Conservation (phyloP, 2,888 invertebrate genomes). For the Chrysodeixis includens region DNA sequence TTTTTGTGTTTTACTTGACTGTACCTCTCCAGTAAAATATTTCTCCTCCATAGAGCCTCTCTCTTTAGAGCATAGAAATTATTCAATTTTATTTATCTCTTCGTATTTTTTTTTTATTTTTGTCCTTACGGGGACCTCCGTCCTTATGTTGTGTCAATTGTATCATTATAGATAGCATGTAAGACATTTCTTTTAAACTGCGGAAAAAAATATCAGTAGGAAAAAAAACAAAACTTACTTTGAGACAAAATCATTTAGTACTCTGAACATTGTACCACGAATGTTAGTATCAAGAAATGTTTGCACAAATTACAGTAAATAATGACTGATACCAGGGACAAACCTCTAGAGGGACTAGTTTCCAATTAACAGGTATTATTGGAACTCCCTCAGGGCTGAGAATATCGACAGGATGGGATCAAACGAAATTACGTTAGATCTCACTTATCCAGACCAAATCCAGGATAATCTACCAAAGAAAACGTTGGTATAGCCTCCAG, state of each 20-base stretch:
- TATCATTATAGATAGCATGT: too few species aligned
- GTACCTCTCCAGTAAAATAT: neutral
- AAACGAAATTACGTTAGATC: slow-evolving; percentile 72
- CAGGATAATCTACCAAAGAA: slow-evolving; percentile 65
- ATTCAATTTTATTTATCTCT: too few species aligned
- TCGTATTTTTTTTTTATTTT: too few species aligned
- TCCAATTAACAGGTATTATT: slow-evolving; percentile 77
- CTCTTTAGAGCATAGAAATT: too few species aligned
- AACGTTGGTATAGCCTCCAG: slow-evolving; percentile 47
- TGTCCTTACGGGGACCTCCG: too few species aligned
- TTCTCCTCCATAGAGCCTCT: too few species aligned
- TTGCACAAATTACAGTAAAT: slow-evolving; percentile 37
- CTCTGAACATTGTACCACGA: slow-evolving; percentile 10
- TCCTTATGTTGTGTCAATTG: too few species aligned
- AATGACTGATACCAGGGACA: slow-evolving; percentile 50
- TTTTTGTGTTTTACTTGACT: slow-evolving; percentile 5
- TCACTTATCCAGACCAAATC: slow-evolving; percentile 64
- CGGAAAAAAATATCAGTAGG: too few species aligned
- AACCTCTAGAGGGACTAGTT: slow-evolving; percentile 64
- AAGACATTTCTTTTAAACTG: too few species aligned
- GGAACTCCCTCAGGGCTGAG: slow-evolving; percentile 59
- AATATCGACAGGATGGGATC: slow-evolving; percentile 71
- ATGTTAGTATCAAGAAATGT: slow-evolving; percentile 24
- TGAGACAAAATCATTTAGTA: too few species aligned
- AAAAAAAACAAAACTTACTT: too few species aligned